Evolutionary conservation across 2,888 invertebrate genomes (phyloP).

Genomic region (Teleiodes luculella): DNA sequence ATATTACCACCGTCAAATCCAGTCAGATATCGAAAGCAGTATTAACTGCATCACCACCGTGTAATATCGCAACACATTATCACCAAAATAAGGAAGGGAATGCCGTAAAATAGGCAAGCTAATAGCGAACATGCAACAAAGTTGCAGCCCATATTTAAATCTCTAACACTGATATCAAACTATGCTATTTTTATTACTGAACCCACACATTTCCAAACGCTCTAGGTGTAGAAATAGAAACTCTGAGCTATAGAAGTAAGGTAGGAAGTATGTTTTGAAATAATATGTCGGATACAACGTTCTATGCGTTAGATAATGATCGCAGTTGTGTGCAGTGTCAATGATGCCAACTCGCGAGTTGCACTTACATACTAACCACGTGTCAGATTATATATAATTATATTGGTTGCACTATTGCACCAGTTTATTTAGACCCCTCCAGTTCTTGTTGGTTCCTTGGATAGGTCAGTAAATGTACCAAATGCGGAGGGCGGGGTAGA

Average conservation of each 20-base stretch:
- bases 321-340: conserved; percentile 33
- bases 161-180: conserved; percentile 45
- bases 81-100: conserved; percentile 57
- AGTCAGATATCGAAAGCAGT: background rate
- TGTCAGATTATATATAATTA: conserved; percentile 41
- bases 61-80: conserved; percentile 27
- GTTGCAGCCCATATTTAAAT: conserved; percentile 61
- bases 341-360: conserved; percentile 52
- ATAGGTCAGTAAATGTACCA: conserved; percentile 1
- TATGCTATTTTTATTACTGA: conserved; percentile 46
- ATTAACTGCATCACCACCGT: background rate
- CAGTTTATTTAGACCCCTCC: conserved; percentile 36
- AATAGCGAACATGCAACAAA: conserved; percentile 54
- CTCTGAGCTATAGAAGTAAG: background rate
- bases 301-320: background rate
- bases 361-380: conserved; percentile 49
- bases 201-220: conserved; percentile 30
- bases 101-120: conserved; percentile 35
- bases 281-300: background rate
- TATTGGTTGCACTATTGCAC: conserved; percentile 35
- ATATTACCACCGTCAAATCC: background rate
- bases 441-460: conserved; percentile 17
- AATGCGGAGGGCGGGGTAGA: conserved; percentile 20
- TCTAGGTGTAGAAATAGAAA: background rate
- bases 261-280: background rate